These are phyloP conservation scores for Calonectris borealis DNA, from an alignment of 2,113 vertebrate species.

Conservation along the genomic window DNA sequence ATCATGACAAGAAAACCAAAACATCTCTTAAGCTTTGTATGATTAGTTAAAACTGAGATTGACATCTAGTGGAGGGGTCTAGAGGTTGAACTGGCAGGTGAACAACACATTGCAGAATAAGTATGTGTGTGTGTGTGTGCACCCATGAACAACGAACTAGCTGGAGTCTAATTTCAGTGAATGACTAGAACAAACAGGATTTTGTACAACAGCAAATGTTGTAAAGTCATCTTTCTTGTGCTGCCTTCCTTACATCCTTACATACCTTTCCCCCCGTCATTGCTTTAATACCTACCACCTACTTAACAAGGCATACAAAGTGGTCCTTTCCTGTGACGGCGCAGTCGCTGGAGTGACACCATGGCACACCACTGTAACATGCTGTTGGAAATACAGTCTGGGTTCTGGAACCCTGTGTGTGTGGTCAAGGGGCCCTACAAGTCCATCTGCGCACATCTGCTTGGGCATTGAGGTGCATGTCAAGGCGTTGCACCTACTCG, in stretches of 20 bases:
- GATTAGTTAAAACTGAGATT: not conserved
- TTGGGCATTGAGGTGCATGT: not conserved
- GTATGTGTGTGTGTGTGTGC: not conserved
- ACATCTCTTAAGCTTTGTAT: not conserved
- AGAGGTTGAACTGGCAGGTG: not conserved
- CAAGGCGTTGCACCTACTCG: not conserved
- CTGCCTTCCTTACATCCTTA: not conserved
- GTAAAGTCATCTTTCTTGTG: not conserved
- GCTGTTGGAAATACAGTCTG: not conserved
- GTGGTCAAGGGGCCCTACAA: not conserved
- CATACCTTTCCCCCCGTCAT: rapidly evolving
- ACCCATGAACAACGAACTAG: not conserved
- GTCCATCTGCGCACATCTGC: not conserved
- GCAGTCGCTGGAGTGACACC: not conserved
- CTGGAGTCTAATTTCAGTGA: not conserved
- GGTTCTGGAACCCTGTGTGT: not conserved
- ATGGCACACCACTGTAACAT: not conserved
- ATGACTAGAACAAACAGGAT: not conserved
- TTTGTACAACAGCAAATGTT: not conserved
- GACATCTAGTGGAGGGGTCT: not conserved
- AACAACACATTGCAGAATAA: not conserved
- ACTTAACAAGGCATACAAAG: not conserved
- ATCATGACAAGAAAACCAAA: not conserved
- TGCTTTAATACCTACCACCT: not conserved
- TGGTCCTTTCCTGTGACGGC: not conserved